Evolutionary conservation across 2,888 invertebrate species (phyloP).

Genomic region (Argyresthia albistria): DNA sequence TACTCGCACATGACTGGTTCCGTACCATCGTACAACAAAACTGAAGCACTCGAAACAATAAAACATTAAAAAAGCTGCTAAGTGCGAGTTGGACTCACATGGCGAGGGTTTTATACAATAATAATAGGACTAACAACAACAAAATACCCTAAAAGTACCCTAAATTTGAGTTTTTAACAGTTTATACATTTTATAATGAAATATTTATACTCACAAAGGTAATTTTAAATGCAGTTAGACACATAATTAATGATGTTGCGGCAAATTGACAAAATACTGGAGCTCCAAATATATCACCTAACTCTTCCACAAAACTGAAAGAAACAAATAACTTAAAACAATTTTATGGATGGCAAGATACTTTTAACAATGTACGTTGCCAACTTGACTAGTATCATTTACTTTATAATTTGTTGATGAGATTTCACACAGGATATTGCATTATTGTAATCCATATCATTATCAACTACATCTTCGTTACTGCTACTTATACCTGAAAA

Average conservation of each 20-base stretch:
- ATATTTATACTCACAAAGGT: slow-evolving; percentile 22
- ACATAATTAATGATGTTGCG: slow-evolving; percentile 31
- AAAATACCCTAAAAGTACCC: too few species aligned
- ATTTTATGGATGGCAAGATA: neutral
- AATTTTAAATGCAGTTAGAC: slow-evolving; percentile 37
- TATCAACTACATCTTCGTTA: neutral
- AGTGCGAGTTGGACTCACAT: too few species aligned
- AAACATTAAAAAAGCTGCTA: too few species aligned
- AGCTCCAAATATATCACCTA: slow-evolving; percentile 23
- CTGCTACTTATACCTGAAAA: too few species aligned
- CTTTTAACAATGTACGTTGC: neutral
- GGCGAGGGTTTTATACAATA: too few species aligned
- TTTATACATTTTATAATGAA: too few species aligned
- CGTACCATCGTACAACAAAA: too few species aligned
- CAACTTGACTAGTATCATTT: slow-evolving; percentile 1
- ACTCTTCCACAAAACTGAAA: slow-evolving; percentile 23
- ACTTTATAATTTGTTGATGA: slow-evolving; percentile 27
- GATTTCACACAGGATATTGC: slow-evolving; percentile 20
- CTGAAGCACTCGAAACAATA: too few species aligned
- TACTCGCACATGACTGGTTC: too few species aligned
- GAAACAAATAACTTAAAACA: neutral
- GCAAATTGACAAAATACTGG: slow-evolving; percentile 29
- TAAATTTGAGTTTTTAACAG: too few species aligned
- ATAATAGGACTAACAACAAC: too few species aligned
- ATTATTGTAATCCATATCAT: slow-evolving; percentile 2